Conservation (phyloP, 1,140 invertebrate species). For the Littorina saxatilis region DNA sequence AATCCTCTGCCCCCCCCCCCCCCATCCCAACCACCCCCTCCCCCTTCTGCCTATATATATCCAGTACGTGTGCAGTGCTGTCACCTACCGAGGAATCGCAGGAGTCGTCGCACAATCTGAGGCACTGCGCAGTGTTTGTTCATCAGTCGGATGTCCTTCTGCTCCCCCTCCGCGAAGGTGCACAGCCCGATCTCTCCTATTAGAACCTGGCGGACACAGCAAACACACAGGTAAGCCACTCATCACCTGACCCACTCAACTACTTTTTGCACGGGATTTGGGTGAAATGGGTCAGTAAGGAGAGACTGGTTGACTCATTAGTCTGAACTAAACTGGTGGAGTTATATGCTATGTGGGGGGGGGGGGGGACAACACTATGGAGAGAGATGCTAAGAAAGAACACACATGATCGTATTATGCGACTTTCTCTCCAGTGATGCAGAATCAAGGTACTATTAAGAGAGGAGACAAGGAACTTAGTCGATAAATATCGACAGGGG, state of each 20-base stretch:
- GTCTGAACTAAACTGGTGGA: background rate
- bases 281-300: no score
- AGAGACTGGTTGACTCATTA: no score
- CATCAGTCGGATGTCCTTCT: slow-evolving; percentile 55
- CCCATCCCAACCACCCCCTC: background rate
- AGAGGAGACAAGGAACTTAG: no score
- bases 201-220: slow-evolving; percentile 56
- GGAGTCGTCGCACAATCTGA: slow-evolving; percentile 56
- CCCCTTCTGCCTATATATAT: no score
- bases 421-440: no score
- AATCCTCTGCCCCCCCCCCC: no score
- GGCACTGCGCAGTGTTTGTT: slow-evolving; percentile 55
- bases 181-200: slow-evolving; percentile 65
- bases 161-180: slow-evolving; percentile 60
- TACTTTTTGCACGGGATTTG: no score
- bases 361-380: background rate
- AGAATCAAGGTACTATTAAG: no score
- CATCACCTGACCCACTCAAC: background rate
- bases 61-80: no score
- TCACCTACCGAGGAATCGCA: slow-evolving; percentile 64
- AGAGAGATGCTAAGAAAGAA: background rate
- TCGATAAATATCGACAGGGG: no score
- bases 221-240: background rate
- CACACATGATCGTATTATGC: no score
- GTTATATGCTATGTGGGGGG: background rate